Conservation (phyloP, 2,888 invertebrate genomes). For the Lasius fuliginosus region DNA sequence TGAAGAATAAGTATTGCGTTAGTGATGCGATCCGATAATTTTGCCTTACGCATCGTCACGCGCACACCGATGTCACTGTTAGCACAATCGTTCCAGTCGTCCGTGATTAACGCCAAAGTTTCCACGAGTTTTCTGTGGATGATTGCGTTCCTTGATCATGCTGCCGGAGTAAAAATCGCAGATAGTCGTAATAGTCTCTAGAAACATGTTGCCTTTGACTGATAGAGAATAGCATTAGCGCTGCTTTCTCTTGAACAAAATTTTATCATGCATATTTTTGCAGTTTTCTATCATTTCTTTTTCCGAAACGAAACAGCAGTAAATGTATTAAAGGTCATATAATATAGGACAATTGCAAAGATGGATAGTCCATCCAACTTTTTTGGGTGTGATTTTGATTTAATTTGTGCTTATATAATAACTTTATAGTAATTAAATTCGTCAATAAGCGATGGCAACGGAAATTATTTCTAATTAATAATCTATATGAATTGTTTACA, state of each 20-base stretch:
- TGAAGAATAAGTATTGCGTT: background rate
- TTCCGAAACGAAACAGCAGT: background rate
- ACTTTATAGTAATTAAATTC: background rate
- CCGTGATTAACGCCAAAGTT: conserved; percentile 15
- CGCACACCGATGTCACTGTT: background rate
- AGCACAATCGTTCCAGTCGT: conserved; percentile 28
- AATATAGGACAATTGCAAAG: background rate
- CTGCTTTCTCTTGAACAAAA: background rate
- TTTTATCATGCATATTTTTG: background rate
- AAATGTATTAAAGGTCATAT: background rate
- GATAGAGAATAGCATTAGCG: background rate
- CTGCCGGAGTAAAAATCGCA: background rate
- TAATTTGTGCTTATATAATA: background rate
- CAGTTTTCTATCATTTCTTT: background rate
- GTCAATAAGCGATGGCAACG: background rate
- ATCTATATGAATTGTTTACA: background rate
- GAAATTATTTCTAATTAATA: background rate
- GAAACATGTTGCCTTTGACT: background rate
- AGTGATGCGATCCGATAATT: conserved; percentile 23
- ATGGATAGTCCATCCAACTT: background rate
- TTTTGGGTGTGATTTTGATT: background rate
- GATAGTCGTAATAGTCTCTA: background rate
- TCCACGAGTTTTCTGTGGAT: conserved; percentile 37
- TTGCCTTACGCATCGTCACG: background rate
- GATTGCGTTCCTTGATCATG: conserved; percentile 22